Conservation (phyloP, 2,113 vertebrate species). For the Psophia crepitans region DNA sequence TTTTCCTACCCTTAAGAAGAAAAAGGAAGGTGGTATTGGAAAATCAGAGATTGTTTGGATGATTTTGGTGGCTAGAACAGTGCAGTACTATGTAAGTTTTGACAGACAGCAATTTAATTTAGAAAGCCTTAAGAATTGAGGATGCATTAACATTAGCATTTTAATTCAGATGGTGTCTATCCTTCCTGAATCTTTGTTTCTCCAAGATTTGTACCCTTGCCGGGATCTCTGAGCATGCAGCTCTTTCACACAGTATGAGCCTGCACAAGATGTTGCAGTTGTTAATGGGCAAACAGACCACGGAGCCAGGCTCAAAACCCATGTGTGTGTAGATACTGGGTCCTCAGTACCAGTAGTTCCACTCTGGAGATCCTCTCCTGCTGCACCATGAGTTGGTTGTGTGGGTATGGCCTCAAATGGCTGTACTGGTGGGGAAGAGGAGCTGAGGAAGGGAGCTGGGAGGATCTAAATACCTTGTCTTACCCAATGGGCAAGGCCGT, state of each 20-base stretch:
- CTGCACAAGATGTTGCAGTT: fast-evolving
- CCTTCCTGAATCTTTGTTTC: neutral
- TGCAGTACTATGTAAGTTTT: neutral
- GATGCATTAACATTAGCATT: fast-evolving
- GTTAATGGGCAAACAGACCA: fast-evolving
- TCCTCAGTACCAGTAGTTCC: neutral
- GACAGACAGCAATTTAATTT: neutral
- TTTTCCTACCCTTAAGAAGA: neutral
- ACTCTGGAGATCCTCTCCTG: neutral
- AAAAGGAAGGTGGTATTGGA: neutral
- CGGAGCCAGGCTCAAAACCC: neutral
- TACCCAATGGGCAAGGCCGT: fast-evolving
- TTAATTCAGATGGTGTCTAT: neutral
- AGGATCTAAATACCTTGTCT: neutral
- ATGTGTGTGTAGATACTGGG: fast-evolving
- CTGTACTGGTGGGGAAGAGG: neutral
- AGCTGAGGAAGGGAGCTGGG: neutral
- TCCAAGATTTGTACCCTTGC: neutral
- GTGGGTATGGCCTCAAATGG: neutral
- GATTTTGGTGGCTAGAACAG: neutral
- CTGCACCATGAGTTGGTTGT: fast-evolving
- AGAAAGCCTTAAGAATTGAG: neutral
- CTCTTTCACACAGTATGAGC: neutral
- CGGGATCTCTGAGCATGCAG: neutral
- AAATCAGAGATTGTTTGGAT: neutral